Evolutionary conservation across 2,888 invertebrate genomes (phyloP).

Genomic region (Lepidochitona cinerea): DNA sequence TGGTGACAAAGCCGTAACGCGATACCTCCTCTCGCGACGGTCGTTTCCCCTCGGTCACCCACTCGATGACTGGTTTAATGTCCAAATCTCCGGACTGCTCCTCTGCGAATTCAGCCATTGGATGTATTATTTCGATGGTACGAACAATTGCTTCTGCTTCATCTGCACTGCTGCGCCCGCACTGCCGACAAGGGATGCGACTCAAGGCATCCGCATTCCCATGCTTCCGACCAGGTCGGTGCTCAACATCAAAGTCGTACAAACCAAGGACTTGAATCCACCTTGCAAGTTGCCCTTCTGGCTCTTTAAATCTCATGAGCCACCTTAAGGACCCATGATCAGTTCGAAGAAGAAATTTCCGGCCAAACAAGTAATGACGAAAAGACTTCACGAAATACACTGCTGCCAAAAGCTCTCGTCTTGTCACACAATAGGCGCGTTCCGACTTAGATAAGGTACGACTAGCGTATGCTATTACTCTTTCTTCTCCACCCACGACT

Average conservation of each 20-base stretch:
- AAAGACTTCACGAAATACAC: conserved; percentile 23
- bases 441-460: conserved; percentile 19
- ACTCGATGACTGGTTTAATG: background rate
- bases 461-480: conserved; percentile 29
- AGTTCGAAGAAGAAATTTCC: conserved; percentile 26
- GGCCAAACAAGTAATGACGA: conserved; percentile 29
- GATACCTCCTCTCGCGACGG: background rate
- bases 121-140: background rate
- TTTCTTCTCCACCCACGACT: conserved; percentile 24
- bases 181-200: conserved; percentile 11
- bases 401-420: conserved; percentile 28
- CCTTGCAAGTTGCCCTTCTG: conserved; percentile 23
- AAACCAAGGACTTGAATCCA: conserved; percentile 20
- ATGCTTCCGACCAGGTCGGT: conserved; percentile 21
- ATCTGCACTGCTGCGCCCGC: background rate
- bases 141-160: background rate
- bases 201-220: conserved; percentile 20
- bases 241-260: conserved; percentile 16
- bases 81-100: background rate
- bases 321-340: conserved; percentile 33
- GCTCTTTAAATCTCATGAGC: conserved; percentile 21
- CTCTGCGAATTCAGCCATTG: background rate
- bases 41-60: background rate
- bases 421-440: conserved; percentile 30
- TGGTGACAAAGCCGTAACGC: background rate